Evolutionary conservation across 2,888 invertebrate genomes (phyloP).

Genomic region (Crossocerus cetratus): DNA sequence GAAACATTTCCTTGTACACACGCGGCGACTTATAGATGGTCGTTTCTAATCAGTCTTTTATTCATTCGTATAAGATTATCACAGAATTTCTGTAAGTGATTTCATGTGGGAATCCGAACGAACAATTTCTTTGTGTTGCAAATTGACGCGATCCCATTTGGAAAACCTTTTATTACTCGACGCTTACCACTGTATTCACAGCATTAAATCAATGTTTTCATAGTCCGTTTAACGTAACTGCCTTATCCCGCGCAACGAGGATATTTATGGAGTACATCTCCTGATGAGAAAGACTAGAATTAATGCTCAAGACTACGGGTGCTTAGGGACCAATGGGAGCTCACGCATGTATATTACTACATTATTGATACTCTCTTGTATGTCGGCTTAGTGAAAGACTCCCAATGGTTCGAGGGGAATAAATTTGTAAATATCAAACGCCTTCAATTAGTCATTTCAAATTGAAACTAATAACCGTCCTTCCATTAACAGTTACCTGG

Average conservation of each 20-base stretch:
- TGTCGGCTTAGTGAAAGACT: conserved; percentile 14
- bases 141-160: conserved; percentile 56
- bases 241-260: conserved; percentile 8
- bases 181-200: conserved; percentile 37
- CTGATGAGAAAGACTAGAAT: conserved; percentile 56
- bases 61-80: conserved; percentile 53
- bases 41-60: conserved; percentile 58
- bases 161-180: conserved; percentile 10
- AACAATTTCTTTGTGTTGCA: conserved; percentile 21
- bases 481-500: conserved; percentile 37
- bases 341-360: conserved; percentile 13
- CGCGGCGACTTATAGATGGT: conserved; percentile 34
- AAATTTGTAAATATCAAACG: conserved; percentile 31
- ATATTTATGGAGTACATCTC: conserved; percentile 26
- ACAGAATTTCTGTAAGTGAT: conserved; percentile 50
- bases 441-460: conserved; percentile 20
- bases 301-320: conserved; percentile 40
- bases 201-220: conserved; percentile 21
- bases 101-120: conserved; percentile 14
- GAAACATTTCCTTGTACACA: conserved; percentile 16
- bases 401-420: conserved; percentile 28
- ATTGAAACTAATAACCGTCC: conserved; percentile 36
- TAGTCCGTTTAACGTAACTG: conserved; percentile 22
- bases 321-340: conserved; percentile 34
- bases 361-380: not conserved